phyloP scores from a whole-genome alignment of 1,140 invertebrate genomes.

The Conus betulinus region DNA sequence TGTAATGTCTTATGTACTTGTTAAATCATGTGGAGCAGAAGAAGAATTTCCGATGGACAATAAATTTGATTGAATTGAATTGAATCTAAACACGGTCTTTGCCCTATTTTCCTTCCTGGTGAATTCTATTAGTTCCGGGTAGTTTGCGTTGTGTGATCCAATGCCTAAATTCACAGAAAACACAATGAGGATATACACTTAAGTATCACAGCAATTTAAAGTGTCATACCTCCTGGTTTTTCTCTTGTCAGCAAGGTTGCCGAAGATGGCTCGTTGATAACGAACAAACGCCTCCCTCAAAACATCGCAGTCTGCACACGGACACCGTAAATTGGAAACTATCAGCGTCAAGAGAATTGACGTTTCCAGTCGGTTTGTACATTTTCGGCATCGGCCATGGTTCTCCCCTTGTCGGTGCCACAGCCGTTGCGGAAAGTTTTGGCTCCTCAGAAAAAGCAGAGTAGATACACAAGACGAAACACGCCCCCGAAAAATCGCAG shows the following conservation, averaged over 20 bases:
- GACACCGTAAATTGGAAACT: conserved; percentile 57
- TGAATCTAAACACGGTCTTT: no score
- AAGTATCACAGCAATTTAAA: no score
- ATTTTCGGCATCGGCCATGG: conserved; percentile 69
- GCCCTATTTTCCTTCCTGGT: no score
- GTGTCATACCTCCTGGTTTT: background rate
- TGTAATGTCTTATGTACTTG: no score
- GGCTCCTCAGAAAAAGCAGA: background rate
- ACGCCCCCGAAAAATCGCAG: background rate
- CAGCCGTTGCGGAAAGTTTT: background rate
- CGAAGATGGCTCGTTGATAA: conserved; percentile 58
- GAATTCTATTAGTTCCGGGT: no score
- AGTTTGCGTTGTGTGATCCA: no score
- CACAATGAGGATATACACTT: no score
- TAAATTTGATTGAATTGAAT: no score
- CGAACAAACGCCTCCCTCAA: conserved; percentile 52
- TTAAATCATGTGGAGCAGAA: no score
- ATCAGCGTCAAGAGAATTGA: conserved; percentile 49
- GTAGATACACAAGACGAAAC: background rate
- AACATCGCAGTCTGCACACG: conserved; percentile 45
- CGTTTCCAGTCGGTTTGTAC: conserved; percentile 40
- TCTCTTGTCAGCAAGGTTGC: conserved; percentile 16
- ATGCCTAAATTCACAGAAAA: no score
- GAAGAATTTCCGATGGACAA: no score
- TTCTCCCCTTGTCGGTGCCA: conserved; percentile 10